Evolutionary conservation across 2,797 vertebrate genomes (phyloP).

Genomic region (Sebastes cheni): DNA sequence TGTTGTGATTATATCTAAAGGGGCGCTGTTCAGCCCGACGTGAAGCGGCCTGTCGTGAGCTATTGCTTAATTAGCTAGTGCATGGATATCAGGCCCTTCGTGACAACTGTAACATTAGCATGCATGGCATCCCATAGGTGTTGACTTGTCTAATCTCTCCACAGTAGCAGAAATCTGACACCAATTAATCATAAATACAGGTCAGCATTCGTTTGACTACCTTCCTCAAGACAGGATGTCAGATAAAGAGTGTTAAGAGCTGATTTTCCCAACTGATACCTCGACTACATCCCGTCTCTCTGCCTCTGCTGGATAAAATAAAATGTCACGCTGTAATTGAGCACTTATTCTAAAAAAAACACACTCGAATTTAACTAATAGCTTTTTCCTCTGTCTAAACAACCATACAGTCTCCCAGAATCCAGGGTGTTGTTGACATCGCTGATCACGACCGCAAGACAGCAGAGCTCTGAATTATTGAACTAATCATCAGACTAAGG

Average conservation of each 20-base stretch:
- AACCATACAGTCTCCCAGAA: not conserved
- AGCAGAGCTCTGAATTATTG: slow-evolving; percentile 70
- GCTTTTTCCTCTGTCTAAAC: not conserved
- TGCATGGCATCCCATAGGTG: not conserved
- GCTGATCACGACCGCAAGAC: slow-evolving; percentile 27
- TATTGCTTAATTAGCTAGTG: not conserved
- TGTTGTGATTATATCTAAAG: not conserved
- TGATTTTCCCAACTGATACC: not conserved
- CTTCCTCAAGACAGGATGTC: not conserved
- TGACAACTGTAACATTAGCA: not conserved
- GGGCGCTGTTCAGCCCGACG: not conserved
- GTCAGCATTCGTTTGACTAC: not conserved
- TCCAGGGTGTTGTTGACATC: not conserved
- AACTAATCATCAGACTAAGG: slow-evolving; percentile 57
- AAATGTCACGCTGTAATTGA: not conserved
- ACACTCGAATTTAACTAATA: not conserved
- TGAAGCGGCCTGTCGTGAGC: not conserved
- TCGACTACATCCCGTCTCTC: not conserved
- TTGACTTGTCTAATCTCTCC: not conserved
- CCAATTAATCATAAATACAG: not conserved
- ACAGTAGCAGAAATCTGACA: not conserved
- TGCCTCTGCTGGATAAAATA: not conserved
- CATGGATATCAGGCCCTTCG: not conserved
- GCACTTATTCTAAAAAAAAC: not conserved
- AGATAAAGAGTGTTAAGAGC: not conserved